Conservation (phyloP, 1,140 invertebrate species). For the Sinella curviseta region DNA sequence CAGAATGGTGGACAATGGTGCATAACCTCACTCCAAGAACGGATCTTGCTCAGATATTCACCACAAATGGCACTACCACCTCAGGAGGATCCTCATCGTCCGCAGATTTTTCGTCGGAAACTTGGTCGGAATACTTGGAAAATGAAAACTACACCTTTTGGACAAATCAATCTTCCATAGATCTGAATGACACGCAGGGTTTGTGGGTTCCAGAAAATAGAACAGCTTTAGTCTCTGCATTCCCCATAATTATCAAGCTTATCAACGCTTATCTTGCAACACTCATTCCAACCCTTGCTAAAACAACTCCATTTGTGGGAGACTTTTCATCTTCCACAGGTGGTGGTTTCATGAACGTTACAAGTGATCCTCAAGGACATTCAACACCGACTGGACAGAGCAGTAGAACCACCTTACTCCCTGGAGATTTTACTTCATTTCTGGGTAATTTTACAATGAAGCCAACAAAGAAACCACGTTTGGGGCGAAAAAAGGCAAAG, state of each 20-base stretch:
- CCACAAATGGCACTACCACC: background rate
- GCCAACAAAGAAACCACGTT: background rate
- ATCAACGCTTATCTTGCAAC: slow-evolving; percentile 34
- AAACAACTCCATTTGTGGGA: slow-evolving; percentile 38
- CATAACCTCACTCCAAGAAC: slow-evolving; percentile 34
- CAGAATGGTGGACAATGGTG: slow-evolving; percentile 31
- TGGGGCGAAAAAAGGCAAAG: background rate
- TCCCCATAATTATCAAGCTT: slow-evolving; percentile 44
- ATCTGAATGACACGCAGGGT: slow-evolving; percentile 35
- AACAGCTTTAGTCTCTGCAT: slow-evolving; percentile 37
- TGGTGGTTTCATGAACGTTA: background rate
- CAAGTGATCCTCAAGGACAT: background rate
- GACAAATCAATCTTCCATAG: slow-evolving; percentile 33
- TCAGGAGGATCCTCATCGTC: background rate
- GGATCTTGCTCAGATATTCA: slow-evolving; percentile 36
- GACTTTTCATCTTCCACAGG: slow-evolving; percentile 16
- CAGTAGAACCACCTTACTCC: background rate
- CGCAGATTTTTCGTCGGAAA: slow-evolving; percentile 10
- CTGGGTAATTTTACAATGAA: background rate
- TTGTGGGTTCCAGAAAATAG: slow-evolving; percentile 37
- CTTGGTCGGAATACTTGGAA: slow-evolving; percentile 22
- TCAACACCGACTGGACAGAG: background rate
- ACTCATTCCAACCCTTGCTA: slow-evolving; percentile 27
- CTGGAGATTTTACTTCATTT: background rate
- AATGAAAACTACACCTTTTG: slow-evolving; percentile 45